A percentile compares a stretch with the other conserved stretches of the same genome.
phyloP scores from a whole-genome alignment of 2,888 invertebrate species.

The Catocala sponsa region DNA sequence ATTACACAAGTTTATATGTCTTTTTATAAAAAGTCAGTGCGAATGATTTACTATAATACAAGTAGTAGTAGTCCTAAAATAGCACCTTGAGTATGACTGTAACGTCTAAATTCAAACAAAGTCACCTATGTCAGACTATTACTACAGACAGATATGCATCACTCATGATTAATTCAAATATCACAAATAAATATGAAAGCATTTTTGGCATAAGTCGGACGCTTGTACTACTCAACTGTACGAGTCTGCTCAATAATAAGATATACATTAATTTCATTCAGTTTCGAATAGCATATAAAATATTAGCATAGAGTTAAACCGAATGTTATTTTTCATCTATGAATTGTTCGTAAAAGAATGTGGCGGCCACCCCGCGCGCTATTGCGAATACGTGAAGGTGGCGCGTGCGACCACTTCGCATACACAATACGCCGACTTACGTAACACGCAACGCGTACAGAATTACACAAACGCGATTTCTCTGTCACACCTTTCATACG shows the following conservation, averaged over 20 bases:
- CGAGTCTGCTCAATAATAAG: slow-evolving; percentile 14
- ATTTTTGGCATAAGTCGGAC: slow-evolving; percentile 29
- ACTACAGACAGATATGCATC: slow-evolving; percentile 13
- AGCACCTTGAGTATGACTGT: slow-evolving; percentile 2
- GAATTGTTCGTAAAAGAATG: slow-evolving; percentile 74
- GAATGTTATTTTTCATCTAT: slow-evolving; percentile 61
- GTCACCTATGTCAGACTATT: slow-evolving; percentile 4
- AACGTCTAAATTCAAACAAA: background rate
- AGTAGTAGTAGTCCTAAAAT: background rate
- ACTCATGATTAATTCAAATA: slow-evolving; percentile 16
- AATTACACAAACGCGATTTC: slow-evolving; percentile 82
- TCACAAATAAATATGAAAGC: slow-evolving; percentile 11
- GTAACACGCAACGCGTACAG: slow-evolving; percentile 78
- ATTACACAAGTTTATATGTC: too few relatives aligned
- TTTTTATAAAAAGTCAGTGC: too few relatives aligned
- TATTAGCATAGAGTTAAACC: slow-evolving; percentile 40
- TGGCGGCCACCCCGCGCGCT: slow-evolving; percentile 78
- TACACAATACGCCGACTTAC: slow-evolving; percentile 73
- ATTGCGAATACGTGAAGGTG: slow-evolving; percentile 73
- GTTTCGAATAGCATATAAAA: slow-evolving; percentile 14
- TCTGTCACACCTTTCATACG: slow-evolving; percentile 79
- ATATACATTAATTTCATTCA: slow-evolving; percentile 12
- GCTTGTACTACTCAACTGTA: slow-evolving; percentile 14
- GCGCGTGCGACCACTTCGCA: slow-evolving; percentile 73
- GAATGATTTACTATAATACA: too few relatives aligned